A percentile compares a stretch with the other conserved stretches of the same genome.
Evolutionary conservation across 2,113 vertebrate genomes (phyloP).

Genomic region (Plecturocebus donacophilus): DNA sequence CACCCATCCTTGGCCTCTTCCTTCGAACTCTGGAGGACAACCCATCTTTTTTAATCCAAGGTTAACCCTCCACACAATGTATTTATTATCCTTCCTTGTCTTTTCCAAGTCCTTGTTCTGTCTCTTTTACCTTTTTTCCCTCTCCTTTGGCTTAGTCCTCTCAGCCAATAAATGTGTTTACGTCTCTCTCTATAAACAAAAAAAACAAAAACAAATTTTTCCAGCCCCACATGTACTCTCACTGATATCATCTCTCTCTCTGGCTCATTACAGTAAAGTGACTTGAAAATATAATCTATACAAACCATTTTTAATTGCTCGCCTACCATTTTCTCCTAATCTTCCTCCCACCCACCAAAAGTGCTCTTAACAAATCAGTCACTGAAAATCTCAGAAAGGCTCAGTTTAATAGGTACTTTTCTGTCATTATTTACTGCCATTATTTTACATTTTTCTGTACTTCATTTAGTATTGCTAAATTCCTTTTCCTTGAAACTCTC

Average conservation of each 20-base stretch:
- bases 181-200: not conserved
- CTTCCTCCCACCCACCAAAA: not conserved
- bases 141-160: not conserved
- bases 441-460: not conserved
- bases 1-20: fast-evolving
- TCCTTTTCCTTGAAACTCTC: not conserved
- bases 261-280: not conserved
- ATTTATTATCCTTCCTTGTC: not conserved
- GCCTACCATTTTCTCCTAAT: not conserved
- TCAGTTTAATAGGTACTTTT: not conserved
- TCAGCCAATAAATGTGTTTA: not conserved
- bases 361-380: not conserved
- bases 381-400: not conserved
- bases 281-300: not conserved
- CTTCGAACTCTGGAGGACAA: not conserved
- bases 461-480: not conserved
- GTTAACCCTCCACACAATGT: not conserved
- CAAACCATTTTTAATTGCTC: not conserved
- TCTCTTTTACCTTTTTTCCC: not conserved
- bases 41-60: not conserved
- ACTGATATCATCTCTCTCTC: not conserved
- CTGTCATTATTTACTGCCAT: not conserved
- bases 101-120: not conserved
- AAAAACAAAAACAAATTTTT: not conserved
- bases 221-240: not conserved